Conservation (phyloP, 2,888 invertebrate species). For the Apamea epomidion region DNA sequence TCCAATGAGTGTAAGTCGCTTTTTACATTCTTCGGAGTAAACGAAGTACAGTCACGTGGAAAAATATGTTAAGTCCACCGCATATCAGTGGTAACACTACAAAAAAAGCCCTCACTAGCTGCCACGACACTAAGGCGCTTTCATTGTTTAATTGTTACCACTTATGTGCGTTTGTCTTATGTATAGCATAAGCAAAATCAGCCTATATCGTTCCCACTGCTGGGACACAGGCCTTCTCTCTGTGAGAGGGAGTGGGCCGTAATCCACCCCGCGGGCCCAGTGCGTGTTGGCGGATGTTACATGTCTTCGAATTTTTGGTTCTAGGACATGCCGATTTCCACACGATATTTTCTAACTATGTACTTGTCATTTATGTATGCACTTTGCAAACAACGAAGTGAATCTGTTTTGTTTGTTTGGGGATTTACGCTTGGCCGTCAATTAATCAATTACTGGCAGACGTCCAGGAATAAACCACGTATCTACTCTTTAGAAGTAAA, state of each 20-base stretch:
- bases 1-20: conserved; percentile 4
- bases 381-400: background rate
- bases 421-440: background rate
- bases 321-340: too few species aligned
- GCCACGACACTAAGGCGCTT: background rate
- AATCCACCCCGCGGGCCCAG: too few species aligned
- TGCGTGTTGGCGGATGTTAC: too few species aligned
- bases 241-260: too few species aligned
- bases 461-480: background rate
- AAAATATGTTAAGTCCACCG: background rate
- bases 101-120: too few species aligned
- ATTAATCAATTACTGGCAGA: background rate
- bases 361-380: background rate
- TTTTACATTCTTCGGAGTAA: conserved; percentile 31
- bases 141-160: background rate
- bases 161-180: background rate
- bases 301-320: too few species aligned
- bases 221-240: too few species aligned
- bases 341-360: too few species aligned
- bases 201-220: too few species aligned
- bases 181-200: too few species aligned
- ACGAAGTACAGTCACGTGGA: conserved; percentile 14
- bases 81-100: background rate
- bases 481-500: background rate
- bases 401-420: background rate